phyloP scores from a whole-genome alignment of 2,797 vertebrate species.

The Heliangelus exortis region DNA sequence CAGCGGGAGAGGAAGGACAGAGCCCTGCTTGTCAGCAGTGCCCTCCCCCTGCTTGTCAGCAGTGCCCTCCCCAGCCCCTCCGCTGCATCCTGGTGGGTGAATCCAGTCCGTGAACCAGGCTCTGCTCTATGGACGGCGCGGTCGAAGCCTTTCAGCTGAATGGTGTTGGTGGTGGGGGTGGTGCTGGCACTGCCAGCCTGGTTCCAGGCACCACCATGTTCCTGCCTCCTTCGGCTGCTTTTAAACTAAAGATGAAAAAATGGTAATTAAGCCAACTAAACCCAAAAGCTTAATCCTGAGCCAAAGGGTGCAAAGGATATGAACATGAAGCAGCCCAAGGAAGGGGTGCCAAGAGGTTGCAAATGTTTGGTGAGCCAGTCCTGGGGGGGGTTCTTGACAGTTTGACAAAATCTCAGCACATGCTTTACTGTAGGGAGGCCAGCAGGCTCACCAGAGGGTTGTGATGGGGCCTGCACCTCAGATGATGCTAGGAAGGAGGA shows the following conservation, averaged over 20 bases:
- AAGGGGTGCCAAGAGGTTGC: not conserved
- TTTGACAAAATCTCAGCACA: not conserved
- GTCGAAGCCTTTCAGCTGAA: not conserved
- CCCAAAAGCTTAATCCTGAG: not conserved
- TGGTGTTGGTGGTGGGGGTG: too few species aligned
- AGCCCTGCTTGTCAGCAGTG: rapidly evolving
- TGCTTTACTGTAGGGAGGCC: not conserved
- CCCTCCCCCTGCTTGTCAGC: rapidly evolving
- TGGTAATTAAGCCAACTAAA: not conserved
- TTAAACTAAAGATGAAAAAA: not conserved
- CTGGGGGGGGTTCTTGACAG: not conserved
- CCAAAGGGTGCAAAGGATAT: too few species aligned
- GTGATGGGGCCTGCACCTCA: not conserved
- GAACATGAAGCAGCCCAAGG: not conserved
- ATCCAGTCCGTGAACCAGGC: rapidly evolving
- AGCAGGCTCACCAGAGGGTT: not conserved
- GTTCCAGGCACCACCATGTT: not conserved
- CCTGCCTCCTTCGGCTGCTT: not conserved
- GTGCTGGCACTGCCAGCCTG: not conserved
- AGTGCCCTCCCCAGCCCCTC: rapidly evolving
- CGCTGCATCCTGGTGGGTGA: not conserved
- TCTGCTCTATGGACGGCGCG: rapidly evolving
- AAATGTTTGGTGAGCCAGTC: not conserved
- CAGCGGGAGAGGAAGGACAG: not conserved
- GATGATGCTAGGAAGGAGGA: not conserved